Base-by-base conservation (phyloP, 2,888 invertebrate species). In the Heterodera filipjevi region DNA sequence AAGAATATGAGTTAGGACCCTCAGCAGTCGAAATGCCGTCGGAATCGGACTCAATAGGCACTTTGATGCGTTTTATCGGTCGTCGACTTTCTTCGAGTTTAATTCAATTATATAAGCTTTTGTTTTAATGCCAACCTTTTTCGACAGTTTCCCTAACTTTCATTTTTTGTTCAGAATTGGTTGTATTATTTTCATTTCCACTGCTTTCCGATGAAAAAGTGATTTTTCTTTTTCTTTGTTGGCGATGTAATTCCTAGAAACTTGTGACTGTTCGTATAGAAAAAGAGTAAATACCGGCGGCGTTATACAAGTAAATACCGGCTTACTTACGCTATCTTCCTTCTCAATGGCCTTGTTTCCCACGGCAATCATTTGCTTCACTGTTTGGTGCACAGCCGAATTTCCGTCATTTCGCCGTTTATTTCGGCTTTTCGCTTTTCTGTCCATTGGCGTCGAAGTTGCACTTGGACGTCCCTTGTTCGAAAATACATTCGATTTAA, bases 321-420 rank as follows among this genome's bases (percentile, higher is more conserved):
- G 49, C 49, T 35, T 14, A 68, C 68, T 68, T 33, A 68, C 33
- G 35, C 14, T 22, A 14, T 68, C 33, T 35, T 3, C 32, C 30
- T 32, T 27, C 32, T 5, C 35, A 8, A 19, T 12, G 44, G n/a
- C n/a, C n/a, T 12, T 44, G 44, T 44, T 16, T 49, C 16, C 49
- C 49, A 8, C 68, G 0, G 8, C 35, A 32, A 59, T 32, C 73
- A 73, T 73, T 46, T 73, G 30, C 33, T 19, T 44, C 39, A 73
- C 44, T 22, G 74, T 35, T 2, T 64, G 32, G n/a, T 73, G 74
- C 8, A 49, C 27, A 46, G 53, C 74, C 10, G 44, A 44, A 12
- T 22, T 10, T 3, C 74, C 74, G 49, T 73, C 74, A 49, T 27
- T 73, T 19, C 74, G 46, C 71, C 46, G 22, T 73, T 73, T 73